Percentiles rank a stretch among this genome's conserved stretches.
Evolutionary conservation across 2,797 vertebrate species (phyloP).

Genomic region (Amblyraja radiata): DNA sequence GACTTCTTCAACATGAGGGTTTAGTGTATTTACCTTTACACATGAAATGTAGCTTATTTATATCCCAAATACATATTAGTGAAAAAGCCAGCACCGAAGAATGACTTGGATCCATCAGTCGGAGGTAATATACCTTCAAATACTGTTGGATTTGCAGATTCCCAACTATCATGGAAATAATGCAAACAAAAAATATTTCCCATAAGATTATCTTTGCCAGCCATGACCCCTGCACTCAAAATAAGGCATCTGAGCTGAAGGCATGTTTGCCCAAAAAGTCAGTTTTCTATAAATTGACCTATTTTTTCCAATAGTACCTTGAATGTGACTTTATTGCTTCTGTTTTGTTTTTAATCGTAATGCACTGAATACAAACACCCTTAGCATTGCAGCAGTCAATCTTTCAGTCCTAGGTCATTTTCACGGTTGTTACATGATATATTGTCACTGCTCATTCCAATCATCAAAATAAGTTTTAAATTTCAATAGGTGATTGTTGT

Average conservation of each 20-base stretch:
- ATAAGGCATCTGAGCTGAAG: slow-evolving; percentile 28
- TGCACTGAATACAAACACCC: background rate
- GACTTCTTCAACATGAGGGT: background rate
- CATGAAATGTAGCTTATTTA: background rate
- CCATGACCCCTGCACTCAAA: slow-evolving; percentile 23
- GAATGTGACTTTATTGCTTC: slow-evolving; percentile 31
- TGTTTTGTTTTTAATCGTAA: background rate
- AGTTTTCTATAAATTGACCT: slow-evolving; percentile 16
- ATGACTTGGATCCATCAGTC: background rate
- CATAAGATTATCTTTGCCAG: background rate
- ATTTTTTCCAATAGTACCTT: slow-evolving; percentile 13
- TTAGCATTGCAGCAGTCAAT: background rate
- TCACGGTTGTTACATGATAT: background rate
- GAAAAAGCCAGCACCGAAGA: background rate
- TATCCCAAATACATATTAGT: background rate
- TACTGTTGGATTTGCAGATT: background rate
- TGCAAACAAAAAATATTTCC: background rate
- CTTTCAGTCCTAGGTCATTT: background rate
- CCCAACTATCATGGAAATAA: background rate
- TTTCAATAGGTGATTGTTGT: background rate
- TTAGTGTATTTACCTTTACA: background rate
- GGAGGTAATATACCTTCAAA: background rate
- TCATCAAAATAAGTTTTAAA: background rate
- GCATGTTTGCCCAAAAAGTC: background rate
- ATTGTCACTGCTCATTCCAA: background rate